Conservation (phyloP, 1,140 invertebrate genomes). For the Drosophila trapezifrons region DNA sequence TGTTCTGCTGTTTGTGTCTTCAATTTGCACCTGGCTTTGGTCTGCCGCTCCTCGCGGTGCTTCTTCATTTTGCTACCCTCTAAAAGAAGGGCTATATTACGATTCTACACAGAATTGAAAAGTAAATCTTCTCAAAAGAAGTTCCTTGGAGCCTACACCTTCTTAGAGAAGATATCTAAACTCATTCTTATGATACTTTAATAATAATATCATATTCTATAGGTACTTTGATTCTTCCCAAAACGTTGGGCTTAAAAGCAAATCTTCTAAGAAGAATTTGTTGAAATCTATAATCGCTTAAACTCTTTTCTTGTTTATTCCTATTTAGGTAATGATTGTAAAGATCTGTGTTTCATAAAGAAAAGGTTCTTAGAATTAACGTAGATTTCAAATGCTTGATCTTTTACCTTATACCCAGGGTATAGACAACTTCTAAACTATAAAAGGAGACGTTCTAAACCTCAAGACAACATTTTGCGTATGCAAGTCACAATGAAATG, state of each 20-base stretch:
- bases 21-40: slow-evolving; percentile 51
- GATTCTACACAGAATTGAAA: not conserved
- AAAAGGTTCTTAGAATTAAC: not conserved
- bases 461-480: slow-evolving; percentile 15
- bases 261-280: not conserved
- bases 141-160: not conserved
- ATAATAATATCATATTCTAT: not conserved
- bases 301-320: too few relatives aligned
- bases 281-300: not conserved
- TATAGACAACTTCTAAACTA: not conserved
- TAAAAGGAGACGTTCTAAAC: too few relatives aligned
- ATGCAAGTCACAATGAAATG: slow-evolving; percentile 48
- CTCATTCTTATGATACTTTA: not conserved
- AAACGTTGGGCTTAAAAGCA: too few relatives aligned
- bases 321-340: not conserved
- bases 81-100: not conserved
- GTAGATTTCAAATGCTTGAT: too few relatives aligned
- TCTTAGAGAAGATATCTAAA: not conserved
- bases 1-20: slow-evolving; percentile 28
- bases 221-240: not conserved
- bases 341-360: not conserved
- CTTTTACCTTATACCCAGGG: not conserved
- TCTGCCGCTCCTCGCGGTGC: slow-evolving; percentile 21
- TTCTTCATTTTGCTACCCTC: slow-evolving; percentile 22
- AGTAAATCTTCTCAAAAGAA: not conserved